These are phyloP conservation scores for Naja naja DNA, from an alignment of 2,113 vertebrate species.

Conservation along the genomic window DNA sequence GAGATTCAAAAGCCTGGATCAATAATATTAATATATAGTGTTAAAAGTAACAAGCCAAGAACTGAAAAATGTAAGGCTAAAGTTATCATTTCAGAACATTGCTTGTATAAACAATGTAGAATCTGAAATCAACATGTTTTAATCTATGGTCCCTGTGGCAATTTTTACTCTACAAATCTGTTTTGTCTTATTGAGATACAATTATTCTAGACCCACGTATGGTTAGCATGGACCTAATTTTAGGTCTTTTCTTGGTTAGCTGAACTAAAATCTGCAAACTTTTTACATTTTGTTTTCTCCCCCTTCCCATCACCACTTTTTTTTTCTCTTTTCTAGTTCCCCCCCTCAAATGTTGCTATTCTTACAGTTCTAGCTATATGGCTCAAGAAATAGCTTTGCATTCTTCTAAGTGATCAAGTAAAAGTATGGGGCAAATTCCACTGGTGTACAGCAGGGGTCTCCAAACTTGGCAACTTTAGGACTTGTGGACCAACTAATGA, in stretches of 20 bases:
- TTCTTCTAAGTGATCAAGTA: background rate
- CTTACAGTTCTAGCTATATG: background rate
- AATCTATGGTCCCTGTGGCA: background rate
- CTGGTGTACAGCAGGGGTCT: background rate
- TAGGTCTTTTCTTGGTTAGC: background rate
- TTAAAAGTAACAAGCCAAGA: constrained; percentile 36
- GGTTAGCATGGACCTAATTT: background rate
- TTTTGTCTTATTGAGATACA: background rate
- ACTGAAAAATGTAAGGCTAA: constrained; percentile 8
- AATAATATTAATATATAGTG: constrained; percentile 45
- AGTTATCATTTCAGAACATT: constrained; percentile 10
- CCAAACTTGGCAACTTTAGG: background rate
- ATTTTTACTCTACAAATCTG: background rate
- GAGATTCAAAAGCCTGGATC: constrained; percentile 49
- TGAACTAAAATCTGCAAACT: background rate
- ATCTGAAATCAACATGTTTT: background rate
- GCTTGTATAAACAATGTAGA: background rate
- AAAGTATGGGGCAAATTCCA: background rate
- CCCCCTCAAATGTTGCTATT: background rate
- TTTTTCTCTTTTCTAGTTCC: background rate
- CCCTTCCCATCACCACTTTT: background rate
- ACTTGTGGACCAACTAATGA: background rate
- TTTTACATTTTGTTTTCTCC: background rate
- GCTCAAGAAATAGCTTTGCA: background rate
- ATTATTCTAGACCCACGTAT: background rate